phyloP scores from a whole-genome alignment of 2,888 invertebrate species.

The Acrobeloides nanus region DNA sequence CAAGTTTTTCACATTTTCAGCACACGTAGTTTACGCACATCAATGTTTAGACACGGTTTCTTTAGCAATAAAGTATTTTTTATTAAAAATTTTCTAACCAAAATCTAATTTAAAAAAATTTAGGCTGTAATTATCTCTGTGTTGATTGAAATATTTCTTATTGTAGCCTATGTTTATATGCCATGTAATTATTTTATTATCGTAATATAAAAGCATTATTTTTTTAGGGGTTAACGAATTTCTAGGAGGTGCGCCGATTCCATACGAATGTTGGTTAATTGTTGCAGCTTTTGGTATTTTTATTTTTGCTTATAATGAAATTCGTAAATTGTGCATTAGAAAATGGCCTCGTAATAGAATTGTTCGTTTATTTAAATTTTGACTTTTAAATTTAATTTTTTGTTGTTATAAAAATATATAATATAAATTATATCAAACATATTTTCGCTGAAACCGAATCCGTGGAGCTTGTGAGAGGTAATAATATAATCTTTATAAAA shows the following conservation, averaged over 20 bases:
- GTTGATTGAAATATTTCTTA: slow-evolving; percentile 45
- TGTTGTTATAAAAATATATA: too few species aligned
- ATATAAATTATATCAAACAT: too few species aligned
- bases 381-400: too few species aligned
- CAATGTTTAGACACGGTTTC: slow-evolving; percentile 50
- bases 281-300: slow-evolving; percentile 41
- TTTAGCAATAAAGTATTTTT: slow-evolving; percentile 18
- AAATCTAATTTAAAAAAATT: slow-evolving; percentile 42
- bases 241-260: slow-evolving; percentile 33
- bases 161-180: slow-evolving; percentile 50
- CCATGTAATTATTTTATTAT: slow-evolving; percentile 50
- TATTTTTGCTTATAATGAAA: slow-evolving; percentile 47
- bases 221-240: slow-evolving; percentile 19
- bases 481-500: too few species aligned
- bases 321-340: slow-evolving; percentile 39
- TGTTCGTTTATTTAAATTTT: slow-evolving; percentile 6
- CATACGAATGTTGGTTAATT: slow-evolving; percentile 37
- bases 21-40: slow-evolving; percentile 50
- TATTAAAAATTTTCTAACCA: too few species aligned
- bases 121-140: slow-evolving; percentile 48
- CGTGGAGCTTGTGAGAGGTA: too few species aligned
- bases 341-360: slow-evolving; percentile 4
- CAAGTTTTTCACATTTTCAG: slow-evolving; percentile 50
- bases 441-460: too few species aligned
- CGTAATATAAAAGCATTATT: slow-evolving; percentile 38